These are phyloP conservation scores for Leuciscus idus DNA, from an alignment of 2,113 vertebrate species.

Conservation along the genomic window DNA sequence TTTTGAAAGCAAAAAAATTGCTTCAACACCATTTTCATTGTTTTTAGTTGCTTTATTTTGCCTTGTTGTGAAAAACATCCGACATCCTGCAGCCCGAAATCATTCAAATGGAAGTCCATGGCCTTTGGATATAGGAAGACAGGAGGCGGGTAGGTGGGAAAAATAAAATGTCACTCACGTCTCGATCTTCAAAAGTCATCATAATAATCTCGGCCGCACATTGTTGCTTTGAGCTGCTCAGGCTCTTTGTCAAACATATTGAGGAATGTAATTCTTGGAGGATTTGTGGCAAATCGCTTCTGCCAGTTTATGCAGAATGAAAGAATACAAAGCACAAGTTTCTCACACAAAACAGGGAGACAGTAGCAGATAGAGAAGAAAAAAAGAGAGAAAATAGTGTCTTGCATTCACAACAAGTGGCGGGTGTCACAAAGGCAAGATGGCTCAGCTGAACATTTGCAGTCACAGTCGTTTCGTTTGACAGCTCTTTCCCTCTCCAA, in stretches of 20 bases:
- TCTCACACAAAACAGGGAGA: background rate
- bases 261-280: conserved; percentile 45
- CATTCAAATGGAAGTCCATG: conserved; percentile 1
- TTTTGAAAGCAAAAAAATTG: background rate
- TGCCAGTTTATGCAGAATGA: conserved; percentile 33
- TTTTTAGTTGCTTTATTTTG: background rate
- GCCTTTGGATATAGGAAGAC: conserved; percentile 2
- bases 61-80: background rate
- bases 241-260: conserved; percentile 37
- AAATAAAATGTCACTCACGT: conserved; percentile 41
- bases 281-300: conserved; percentile 36
- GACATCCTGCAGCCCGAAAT: background rate
- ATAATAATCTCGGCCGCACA: conserved; percentile 37
- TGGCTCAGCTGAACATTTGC: conserved; percentile 36
- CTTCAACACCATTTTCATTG: conserved; percentile 6
- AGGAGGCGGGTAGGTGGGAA: conserved; percentile 26
- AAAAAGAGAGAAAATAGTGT: conserved; percentile 15
- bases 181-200: conserved; percentile 23
- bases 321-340: background rate
- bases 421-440: conserved; percentile 39
- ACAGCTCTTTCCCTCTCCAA: conserved; percentile 32
- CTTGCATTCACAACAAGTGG: conserved; percentile 16
- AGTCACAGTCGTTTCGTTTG: conserved; percentile 34
- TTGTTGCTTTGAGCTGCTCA: conserved; percentile 37
- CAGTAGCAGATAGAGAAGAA: background rate